Evolutionary conservation across 2,797 vertebrate genomes (phyloP).

Genomic region (Decapterus maruadsi): DNA sequence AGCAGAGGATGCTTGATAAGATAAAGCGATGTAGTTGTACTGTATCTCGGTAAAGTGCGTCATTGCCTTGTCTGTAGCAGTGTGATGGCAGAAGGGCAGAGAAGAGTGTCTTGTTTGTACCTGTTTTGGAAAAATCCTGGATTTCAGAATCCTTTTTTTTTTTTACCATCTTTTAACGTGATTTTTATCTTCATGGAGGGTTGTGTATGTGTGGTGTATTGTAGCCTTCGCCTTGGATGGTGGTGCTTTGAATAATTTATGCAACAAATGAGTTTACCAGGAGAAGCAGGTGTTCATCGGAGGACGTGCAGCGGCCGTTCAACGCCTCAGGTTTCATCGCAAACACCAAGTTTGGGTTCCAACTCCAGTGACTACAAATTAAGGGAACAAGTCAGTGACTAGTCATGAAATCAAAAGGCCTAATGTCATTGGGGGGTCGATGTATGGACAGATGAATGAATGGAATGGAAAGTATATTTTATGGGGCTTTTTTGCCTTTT

Average conservation of each 20-base stretch:
- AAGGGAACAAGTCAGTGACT: background rate
- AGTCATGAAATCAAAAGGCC: conserved; percentile 8
- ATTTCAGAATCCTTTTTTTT: background rate
- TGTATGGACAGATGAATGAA: background rate
- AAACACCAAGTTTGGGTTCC: conserved; percentile 44
- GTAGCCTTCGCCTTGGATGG: conserved; percentile 38
- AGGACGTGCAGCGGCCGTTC: conserved; percentile 41
- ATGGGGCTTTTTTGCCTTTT: no score
- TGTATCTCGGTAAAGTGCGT: background rate
- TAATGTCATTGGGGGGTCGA: background rate
- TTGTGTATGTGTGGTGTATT: conserved; percentile 40
- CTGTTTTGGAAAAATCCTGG: conserved; percentile 1
- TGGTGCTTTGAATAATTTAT: conserved; percentile 76
- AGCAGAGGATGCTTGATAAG: conserved; percentile 10
- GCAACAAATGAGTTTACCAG: conserved; percentile 71
- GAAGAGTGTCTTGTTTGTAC: background rate
- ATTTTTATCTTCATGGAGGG: background rate
- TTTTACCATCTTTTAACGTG: background rate
- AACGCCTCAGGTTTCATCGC: conserved; percentile 65
- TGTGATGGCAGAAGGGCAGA: background rate
- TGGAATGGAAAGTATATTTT: no score
- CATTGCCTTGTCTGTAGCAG: background rate
- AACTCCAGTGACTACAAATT: conserved; percentile 1
- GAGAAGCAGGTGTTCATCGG: conserved; percentile 73
- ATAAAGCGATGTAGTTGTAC: background rate